phyloP scores from a whole-genome alignment of 2,797 vertebrate genomes.

The Neopelma chrysocephalum region DNA sequence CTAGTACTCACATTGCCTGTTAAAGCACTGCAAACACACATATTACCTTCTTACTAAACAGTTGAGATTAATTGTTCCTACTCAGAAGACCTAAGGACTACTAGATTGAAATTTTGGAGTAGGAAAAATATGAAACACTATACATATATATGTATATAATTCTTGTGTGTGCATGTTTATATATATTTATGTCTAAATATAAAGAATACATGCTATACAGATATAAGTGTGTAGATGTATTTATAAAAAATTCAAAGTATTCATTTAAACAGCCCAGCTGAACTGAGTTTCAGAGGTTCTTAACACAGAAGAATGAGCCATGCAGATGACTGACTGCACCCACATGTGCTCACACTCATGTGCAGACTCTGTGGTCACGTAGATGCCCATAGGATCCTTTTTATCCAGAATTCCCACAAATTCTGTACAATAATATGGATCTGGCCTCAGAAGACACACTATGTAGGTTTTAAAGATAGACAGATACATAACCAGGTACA shows the following conservation, averaged over 20 bases:
- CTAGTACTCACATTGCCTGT: not conserved
- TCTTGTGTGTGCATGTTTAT: not conserved
- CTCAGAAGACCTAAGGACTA: not conserved
- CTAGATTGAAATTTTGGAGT: not conserved
- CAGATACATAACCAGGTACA: not conserved
- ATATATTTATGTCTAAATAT: not conserved
- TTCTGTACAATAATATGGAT: not conserved
- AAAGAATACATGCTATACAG: not conserved
- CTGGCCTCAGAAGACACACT: not conserved
- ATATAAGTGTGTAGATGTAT: not conserved
- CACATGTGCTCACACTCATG: rapidly evolving
- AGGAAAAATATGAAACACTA: not conserved
- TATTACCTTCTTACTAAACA: not conserved
- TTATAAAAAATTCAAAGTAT: not conserved
- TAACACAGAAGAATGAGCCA: not conserved
- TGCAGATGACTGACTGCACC: not conserved
- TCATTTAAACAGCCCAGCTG: not conserved
- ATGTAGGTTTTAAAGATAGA: not conserved
- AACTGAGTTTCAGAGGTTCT: not conserved
- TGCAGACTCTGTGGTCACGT: not conserved
- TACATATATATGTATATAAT: not conserved
- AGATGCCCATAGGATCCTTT: not conserved
- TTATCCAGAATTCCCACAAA: not conserved
- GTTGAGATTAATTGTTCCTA: not conserved
- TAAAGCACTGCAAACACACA: not conserved